Evolutionary conservation across 2,888 invertebrate genomes (phyloP).

Genomic region (Aromia moschata): DNA sequence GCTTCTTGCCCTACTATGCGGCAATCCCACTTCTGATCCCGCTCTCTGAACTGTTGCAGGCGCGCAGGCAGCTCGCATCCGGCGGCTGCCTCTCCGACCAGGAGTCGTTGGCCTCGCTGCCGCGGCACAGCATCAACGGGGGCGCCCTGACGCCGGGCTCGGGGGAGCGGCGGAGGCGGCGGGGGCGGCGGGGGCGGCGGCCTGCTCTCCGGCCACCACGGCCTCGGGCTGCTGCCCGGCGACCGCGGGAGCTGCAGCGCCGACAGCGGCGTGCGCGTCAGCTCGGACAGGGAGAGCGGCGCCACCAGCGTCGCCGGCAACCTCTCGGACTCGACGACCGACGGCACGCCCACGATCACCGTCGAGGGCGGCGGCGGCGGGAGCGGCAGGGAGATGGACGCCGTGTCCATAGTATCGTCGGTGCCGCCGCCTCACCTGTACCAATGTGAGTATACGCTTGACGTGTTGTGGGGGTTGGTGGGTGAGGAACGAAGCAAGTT

Average conservation of each 20-base stretch:
- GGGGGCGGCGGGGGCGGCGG: too few species aligned
- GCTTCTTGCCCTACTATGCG: too few species aligned
- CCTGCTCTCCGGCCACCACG: slow-evolving; percentile 64
- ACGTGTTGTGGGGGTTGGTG: too few species aligned
- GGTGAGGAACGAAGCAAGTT: too few species aligned
- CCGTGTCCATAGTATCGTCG: slow-evolving; percentile 76
- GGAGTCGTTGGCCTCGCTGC: slow-evolving; percentile 77
- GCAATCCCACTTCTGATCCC: too few species aligned
- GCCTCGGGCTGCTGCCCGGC: slow-evolving; percentile 65
- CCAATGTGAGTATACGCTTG: slow-evolving; percentile 67
- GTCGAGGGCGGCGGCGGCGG: slow-evolving; percentile 71
- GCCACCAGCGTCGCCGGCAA: slow-evolving; percentile 86
- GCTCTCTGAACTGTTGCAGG: slow-evolving; percentile 62
- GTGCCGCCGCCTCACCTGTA: slow-evolving; percentile 73
- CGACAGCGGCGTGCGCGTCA: slow-evolving; percentile 85
- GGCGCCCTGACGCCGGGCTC: slow-evolving; percentile 72
- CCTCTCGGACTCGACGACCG: slow-evolving; percentile 81
- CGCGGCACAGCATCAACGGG: slow-evolving; percentile 68
- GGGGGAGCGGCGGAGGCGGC: too few species aligned
- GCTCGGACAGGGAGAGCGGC: slow-evolving; percentile 82
- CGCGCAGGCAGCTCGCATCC: slow-evolving; percentile 77
- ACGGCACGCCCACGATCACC: slow-evolving; percentile 72
- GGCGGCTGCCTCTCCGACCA: slow-evolving; percentile 87
- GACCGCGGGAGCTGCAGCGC: slow-evolving; percentile 88
- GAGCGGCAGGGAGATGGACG: slow-evolving; percentile 76